Evolutionary conservation across 2,113 vertebrate species (phyloP), one percentile per base, ranked within the genome.

Genomic region (Rhinogobius similis): DNA sequence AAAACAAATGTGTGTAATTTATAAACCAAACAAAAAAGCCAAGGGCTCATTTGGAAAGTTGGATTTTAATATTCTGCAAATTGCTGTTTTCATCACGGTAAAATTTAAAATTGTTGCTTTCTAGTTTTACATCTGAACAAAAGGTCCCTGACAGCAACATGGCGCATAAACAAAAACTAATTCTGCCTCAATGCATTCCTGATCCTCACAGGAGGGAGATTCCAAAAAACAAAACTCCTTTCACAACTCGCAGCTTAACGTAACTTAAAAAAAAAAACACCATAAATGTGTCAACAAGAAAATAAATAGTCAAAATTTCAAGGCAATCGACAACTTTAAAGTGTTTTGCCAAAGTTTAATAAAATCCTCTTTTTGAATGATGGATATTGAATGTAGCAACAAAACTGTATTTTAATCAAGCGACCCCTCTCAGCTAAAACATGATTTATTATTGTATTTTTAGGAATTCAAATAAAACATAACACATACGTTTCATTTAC

Each of bases 181-280:
- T 82, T 82, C 74, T 64, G 70, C 63, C 68, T 82, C 78, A 81
- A 29, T 58, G 16, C 76, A 87, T 88, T 89, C 83, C 86, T 86
- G 82, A 84, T 88, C 82, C 75, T 81, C 67, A 58, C 82, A 85
- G 75, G 83, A 76, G 79, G 80, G 73, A 86, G 74, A 85, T 78
- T 82, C 71, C 77, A 84, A 84, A 83, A 85, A 82, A 82, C 67
- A 85, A 79, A 84, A 88, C 63, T 76, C 70, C 62, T 78, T 70
- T 82, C 52, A 79, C 77, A 83, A 83, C 59, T 43, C 20, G 76
- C 83, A 32, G 7, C 29, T 61, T 61, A 61, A 61, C 29, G 11
- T 59, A 9, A n/a, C 26, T 32, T 5, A 24, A 8, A 55, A 3
- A 36, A 55, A 26, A 26, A 14, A 55, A n/a, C 29, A 38, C 18